phyloP scores from a whole-genome alignment of 2,888 invertebrate species.

The Lochmaea capreae region DNA sequence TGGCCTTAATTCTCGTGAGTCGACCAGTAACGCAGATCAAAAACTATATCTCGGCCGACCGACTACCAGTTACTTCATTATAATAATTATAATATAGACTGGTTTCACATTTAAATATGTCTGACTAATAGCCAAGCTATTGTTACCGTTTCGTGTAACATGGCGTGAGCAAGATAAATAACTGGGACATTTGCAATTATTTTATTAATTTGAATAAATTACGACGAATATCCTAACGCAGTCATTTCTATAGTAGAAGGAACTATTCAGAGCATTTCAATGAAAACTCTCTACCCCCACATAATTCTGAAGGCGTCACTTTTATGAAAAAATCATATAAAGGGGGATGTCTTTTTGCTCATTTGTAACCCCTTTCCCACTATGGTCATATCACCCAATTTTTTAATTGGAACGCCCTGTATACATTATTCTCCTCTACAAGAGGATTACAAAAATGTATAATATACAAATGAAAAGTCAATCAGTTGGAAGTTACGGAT shows the following conservation, averaged over 20 bases:
- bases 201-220: neutral
- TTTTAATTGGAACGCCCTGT: too few relatives aligned
- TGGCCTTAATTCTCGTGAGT: constrained; percentile 27
- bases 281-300: too few relatives aligned
- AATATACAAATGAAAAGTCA: too few relatives aligned
- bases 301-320: too few relatives aligned
- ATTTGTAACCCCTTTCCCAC: too few relatives aligned
- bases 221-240: neutral
- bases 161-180: constrained; percentile 6
- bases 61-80: constrained; percentile 12
- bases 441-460: too few relatives aligned
- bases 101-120: constrained; percentile 12
- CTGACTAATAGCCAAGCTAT: constrained; percentile 4
- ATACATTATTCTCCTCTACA: too few relatives aligned
- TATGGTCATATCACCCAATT: too few relatives aligned
- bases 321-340: too few relatives aligned
- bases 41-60: constrained; percentile 19
- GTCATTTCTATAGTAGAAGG: neutral
- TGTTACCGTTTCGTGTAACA: constrained; percentile 5
- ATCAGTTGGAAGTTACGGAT: too few relatives aligned
- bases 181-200: constrained; percentile 7
- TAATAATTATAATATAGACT: constrained; percentile 20
- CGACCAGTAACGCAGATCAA: constrained; percentile 8
- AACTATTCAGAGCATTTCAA: too few relatives aligned
- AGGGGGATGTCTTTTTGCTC: too few relatives aligned